Evolutionary conservation across 2,888 invertebrate species (phyloP), one percentile per base, ranked within the genome.

Genomic region (Sycophila texana): DNA sequence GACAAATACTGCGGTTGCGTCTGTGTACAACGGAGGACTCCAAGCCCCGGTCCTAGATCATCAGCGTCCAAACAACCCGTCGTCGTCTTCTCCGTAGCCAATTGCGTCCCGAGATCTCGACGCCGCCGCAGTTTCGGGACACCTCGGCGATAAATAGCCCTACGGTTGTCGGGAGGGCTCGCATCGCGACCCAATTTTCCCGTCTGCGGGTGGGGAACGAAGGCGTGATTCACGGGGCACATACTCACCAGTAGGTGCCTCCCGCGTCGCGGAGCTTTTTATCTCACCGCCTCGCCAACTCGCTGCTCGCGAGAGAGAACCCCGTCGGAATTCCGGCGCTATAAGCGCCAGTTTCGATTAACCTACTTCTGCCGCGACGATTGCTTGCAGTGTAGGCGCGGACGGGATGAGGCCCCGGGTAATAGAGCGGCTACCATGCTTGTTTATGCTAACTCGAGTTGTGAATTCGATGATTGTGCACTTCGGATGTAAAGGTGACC

Each of bases 111-210:
- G 39, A 5, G 39, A 39, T 39, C 39, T 4, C 39, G 39, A 39
- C 39, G 7, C 5, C 39, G 3, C 39, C 0, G 39, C 39, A 39
- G 7, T 39, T 39, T 39, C 39, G 0, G 53, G 53, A 12, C 16
- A 53, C 53, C 16, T 53, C 4, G 39, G 4, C 53, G 4, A 53
- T 53, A 53, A 53, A 53, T 53, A n/a, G 53, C 53, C 53, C 16
- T 0, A 39, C 53, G 4, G 53, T 53, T 14, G 16, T 53, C 2
- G 4, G 51, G 16, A 10, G 7, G 13, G 16, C 12, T 14, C 16
- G 26, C 61, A n/a, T n/a, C 26, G 3, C 26, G 61, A 61, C 61
- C 61, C 61, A 30, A 61, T 61, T 61, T 61, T 30, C 61, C 53
- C 53, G 16, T 12, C 3, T 26, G 61, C 26, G 61, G 4, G 12